Evolutionary conservation across 1,140 invertebrate species (phyloP), one percentile per base, ranked within the genome.

Genomic region (Scylla paramamosain): DNA sequence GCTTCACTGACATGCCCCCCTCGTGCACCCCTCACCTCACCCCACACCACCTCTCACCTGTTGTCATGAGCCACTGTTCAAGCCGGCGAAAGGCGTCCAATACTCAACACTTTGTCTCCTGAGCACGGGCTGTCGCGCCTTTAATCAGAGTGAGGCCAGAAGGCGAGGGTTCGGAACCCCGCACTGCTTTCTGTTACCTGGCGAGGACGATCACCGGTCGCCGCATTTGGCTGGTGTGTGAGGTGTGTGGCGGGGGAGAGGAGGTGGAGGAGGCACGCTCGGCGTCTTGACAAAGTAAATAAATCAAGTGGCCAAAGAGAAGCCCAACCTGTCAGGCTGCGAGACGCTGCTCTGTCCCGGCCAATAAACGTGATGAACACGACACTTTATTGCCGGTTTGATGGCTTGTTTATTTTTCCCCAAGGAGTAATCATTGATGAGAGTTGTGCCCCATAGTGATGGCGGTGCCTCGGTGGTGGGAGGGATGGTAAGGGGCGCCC

Each of bases 351-450:
- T n/a, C 25, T n/a, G 67, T 77, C 25, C 12, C 25, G 67, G 67
- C 67, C 67, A 77, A 77, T 77, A 77, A 77, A 25, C n/a, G 20
- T 77, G 67, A 77, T 77, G 67, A 77, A 77, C 67, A 77, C 67
- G 67, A 77, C 67, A n/a, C 67, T 77, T 77, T 77, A 77, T 77
- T 25, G 67, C 20, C 67, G 20, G 12, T n/a, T 77, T 77, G 67
- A 59, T 77, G 67, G 67, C 25, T 77, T 77, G 67, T 77, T 77
- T 77, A n/a, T 77, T 77, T 20, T 8, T 67, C 20, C 59, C 20
- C 7, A 77, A n/a, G 67, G 67, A 77, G 67, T 77, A 77, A 77
- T 77, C 25, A 77, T 25, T 77, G 67, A 77, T n/a, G 67, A n/a
- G 67, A 77, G 67, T 1, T 77, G 67, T 77, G 25, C 67, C 20